These are phyloP conservation scores for Spheniscus humboldti DNA, from an alignment of 2,797 vertebrate species.

Conservation along the genomic window DNA sequence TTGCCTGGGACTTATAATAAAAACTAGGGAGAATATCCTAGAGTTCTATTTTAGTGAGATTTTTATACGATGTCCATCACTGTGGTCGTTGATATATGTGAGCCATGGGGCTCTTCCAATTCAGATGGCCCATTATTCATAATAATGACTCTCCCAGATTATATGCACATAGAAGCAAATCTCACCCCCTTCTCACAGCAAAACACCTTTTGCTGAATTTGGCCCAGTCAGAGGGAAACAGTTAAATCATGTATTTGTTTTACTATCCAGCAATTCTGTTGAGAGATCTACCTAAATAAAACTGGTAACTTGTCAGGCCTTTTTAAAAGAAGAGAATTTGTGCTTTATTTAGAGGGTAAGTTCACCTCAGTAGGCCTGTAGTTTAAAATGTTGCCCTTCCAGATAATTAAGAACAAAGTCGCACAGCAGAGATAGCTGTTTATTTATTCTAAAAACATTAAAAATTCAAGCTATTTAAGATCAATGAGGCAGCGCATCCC, in stretches of 20 bases:
- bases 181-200: background rate
- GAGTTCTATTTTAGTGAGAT: background rate
- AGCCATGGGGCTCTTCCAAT: background rate
- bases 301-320: background rate
- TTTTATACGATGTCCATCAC: background rate
- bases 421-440: background rate
- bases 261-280: background rate
- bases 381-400: background rate
- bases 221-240: background rate
- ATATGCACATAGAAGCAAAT: background rate
- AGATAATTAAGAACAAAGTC: background rate
- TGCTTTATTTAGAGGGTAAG: background rate
- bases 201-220: background rate
- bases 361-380: background rate
- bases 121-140: background rate
- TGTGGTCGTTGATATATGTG: background rate
- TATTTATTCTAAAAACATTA: background rate
- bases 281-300: background rate
- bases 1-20: background rate
- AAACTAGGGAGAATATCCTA: background rate
- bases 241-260: background rate
- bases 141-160: background rate
- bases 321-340: background rate
- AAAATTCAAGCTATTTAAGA: background rate
- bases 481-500: background rate